Conservation (phyloP, 1,140 invertebrate genomes). For the Nixonia krombeini region DNA sequence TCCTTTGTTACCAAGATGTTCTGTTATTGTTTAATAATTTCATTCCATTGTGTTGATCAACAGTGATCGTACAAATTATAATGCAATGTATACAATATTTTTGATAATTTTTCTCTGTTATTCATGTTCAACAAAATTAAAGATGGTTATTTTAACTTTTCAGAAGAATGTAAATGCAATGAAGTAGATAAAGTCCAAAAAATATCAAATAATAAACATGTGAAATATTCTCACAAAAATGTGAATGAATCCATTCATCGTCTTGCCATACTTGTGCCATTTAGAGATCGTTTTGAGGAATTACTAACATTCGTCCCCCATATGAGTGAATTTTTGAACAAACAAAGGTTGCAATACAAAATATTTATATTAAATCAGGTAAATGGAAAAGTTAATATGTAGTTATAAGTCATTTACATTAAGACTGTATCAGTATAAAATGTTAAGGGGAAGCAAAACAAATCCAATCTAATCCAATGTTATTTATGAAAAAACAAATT, state of each 20-base stretch:
- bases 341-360: conserved; percentile 86
- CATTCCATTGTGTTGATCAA: too few relatives aligned
- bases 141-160: conserved; percentile 1
- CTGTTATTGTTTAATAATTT: too few relatives aligned
- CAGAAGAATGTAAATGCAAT: conserved; percentile 64
- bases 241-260: conserved; percentile 62
- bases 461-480: too few relatives aligned
- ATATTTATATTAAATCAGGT: conserved; percentile 96
- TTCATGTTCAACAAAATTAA: too few relatives aligned
- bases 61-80: too few relatives aligned
- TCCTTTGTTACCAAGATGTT: too few relatives aligned
- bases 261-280: conserved; percentile 92
- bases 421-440: too few relatives aligned
- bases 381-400: conserved; percentile 9
- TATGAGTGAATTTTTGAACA: conserved; percentile 86
- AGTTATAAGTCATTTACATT: background rate
- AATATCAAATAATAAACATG: conserved; percentile 20
- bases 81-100: too few relatives aligned
- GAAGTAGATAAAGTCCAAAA: conserved; percentile 22
- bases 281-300: conserved; percentile 96
- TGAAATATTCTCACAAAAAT: conserved; percentile 18
- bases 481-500: too few relatives aligned
- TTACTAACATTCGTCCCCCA: conserved; percentile 93
- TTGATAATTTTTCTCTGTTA: too few relatives aligned
- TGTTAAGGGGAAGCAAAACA: background rate